phyloP scores from a whole-genome alignment of 1,140 invertebrate genomes.

The Linepithema humile region DNA sequence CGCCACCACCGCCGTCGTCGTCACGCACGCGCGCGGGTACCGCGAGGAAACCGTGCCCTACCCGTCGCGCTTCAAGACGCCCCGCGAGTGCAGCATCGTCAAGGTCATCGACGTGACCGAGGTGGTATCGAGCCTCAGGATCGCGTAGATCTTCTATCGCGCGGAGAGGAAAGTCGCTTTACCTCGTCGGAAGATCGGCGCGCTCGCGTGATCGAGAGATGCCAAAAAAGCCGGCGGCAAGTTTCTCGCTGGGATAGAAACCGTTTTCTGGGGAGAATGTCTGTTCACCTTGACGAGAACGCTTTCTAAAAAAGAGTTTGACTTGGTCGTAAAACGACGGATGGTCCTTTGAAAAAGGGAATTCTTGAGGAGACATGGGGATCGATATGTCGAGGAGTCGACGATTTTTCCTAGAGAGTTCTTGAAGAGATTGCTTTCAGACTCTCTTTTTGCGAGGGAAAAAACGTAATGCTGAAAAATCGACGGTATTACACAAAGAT shows the following conservation, averaged over 20 bases:
- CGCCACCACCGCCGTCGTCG: too few relatives aligned
- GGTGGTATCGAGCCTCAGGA: conserved; percentile 11
- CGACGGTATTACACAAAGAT: not conserved
- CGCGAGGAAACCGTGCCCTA: conserved; percentile 30
- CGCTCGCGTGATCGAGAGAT: not conserved
- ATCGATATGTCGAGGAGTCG: not conserved
- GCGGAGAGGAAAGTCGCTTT: not conserved
- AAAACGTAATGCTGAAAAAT: not conserved
- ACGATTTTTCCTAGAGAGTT: not conserved
- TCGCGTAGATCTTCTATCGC: not conserved
- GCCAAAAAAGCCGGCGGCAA: not conserved
- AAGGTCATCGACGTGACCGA: conserved; percentile 36
- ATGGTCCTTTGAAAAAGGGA: not conserved
- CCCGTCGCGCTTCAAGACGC: conserved; percentile 9
- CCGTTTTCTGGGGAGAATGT: not conserved
- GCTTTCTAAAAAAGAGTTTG: conserved; percentile 11
- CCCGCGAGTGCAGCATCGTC: not conserved
- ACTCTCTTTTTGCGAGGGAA: not conserved
- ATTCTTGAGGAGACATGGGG: not conserved
- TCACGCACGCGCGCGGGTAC: conserved; percentile 69
- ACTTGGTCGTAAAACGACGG: not conserved
- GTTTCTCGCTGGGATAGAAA: not conserved
- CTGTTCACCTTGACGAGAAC: not conserved
- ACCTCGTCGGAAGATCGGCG: not conserved
- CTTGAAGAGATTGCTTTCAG: not conserved